Conservation (phyloP, 2,797 vertebrate genomes). For the Meda fulgida region DNA sequence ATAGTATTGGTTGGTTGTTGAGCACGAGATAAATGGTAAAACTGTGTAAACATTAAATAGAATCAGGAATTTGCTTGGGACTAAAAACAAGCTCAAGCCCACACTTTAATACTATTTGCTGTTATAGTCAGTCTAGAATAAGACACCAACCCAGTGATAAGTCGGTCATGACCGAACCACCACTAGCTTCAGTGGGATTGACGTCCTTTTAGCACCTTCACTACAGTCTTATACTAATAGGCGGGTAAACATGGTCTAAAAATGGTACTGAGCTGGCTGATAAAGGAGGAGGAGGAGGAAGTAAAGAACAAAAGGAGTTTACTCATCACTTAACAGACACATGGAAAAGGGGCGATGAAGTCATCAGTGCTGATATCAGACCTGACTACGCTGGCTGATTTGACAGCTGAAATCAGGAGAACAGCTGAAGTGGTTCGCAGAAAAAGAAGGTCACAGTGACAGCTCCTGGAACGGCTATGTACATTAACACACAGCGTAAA, state of each 20-base stretch:
- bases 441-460: slow-evolving; percentile 20
- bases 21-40: background rate
- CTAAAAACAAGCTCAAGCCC: background rate
- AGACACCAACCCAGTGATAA: background rate
- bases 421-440: slow-evolving; percentile 18
- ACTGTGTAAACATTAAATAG: background rate
- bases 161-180: background rate
- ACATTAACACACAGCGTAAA: background rate
- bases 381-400: slow-evolving; percentile 1
- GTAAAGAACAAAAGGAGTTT: slow-evolving; percentile 10
- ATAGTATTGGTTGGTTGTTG: background rate
- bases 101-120: background rate
- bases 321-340: slow-evolving; percentile 20
- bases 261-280: slow-evolving; percentile 4
- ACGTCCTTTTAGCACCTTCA: background rate
- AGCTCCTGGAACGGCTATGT: background rate
- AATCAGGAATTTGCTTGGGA: background rate
- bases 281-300: slow-evolving; percentile 11
- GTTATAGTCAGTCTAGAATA: background rate
- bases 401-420: slow-evolving; percentile 29
- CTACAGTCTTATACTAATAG: background rate
- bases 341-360: background rate
- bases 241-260: background rate
- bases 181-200: background rate
- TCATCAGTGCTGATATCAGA: slow-evolving; percentile 28